Evolutionary conservation across 2,113 vertebrate genomes (phyloP).

Genomic region (Elanoides forficatus): DNA sequence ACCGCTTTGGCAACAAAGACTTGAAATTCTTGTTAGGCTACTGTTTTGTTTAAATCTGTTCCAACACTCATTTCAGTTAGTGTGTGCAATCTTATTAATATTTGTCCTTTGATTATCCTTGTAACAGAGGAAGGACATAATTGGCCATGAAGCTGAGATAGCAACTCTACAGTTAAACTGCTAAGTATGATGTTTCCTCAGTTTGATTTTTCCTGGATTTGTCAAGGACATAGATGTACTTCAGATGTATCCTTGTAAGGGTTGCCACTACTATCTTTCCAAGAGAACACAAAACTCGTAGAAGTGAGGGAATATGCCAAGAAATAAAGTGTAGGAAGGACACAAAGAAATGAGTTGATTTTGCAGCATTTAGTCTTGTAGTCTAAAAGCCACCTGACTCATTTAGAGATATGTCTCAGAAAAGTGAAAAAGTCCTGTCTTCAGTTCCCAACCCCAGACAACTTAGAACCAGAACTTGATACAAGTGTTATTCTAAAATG

Average conservation of each 20-base stretch:
- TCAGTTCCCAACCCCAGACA: background rate
- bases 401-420: background rate
- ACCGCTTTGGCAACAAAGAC: background rate
- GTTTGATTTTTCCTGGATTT: background rate
- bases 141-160: background rate
- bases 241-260: background rate
- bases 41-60: background rate
- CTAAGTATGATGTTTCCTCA: background rate
- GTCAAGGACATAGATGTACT: background rate
- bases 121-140: background rate
- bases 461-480: background rate
- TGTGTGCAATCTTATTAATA: background rate
- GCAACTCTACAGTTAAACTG: background rate
- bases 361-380: background rate
- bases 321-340: background rate
- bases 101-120: background rate
- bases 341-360: rapidly evolving
- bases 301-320: background rate
- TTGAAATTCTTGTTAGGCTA: background rate
- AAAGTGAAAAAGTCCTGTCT: background rate
- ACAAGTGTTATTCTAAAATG: background rate
- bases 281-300: background rate
- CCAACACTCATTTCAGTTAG: background rate
- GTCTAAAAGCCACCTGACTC: background rate
- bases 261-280: background rate